Percentiles rank a stretch among this genome's conserved stretches.
phyloP scores from a whole-genome alignment of 2,797 vertebrate species.

The Caiman crocodilus region DNA sequence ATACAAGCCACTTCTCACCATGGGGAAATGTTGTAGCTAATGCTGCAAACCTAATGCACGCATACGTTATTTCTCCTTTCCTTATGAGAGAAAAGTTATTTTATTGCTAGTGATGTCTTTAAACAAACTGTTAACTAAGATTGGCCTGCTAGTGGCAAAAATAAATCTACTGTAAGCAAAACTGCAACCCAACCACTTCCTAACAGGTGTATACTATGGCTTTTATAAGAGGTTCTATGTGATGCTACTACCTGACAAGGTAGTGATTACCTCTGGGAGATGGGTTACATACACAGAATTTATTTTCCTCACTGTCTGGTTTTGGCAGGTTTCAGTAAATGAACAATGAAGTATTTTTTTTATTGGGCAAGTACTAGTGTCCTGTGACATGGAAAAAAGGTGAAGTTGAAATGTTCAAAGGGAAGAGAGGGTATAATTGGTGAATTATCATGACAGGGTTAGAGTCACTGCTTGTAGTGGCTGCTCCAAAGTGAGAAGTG shows the following conservation, averaged over 20 bases:
- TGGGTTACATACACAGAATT: not conserved
- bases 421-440: not conserved
- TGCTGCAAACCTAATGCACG: not conserved
- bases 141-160: not conserved
- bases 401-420: not conserved
- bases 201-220: not conserved
- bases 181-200: not conserved
- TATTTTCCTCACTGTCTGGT: not conserved
- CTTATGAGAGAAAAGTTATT: not conserved
- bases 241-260: not conserved
- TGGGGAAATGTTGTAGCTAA: not conserved
- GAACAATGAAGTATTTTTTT: not conserved
- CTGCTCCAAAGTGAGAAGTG: not conserved
- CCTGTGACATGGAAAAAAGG: not conserved
- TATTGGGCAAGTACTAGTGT: conserved; percentile 6
- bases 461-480: not conserved
- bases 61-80: not conserved
- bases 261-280: not conserved
- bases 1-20: not conserved
- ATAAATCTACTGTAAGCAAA: not conserved
- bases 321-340: not conserved
- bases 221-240: not conserved
- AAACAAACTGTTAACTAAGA: not conserved
- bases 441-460: not conserved
- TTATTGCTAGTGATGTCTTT: not conserved